These are phyloP conservation scores for Pedetes capensis DNA, from an alignment of 2,113 vertebrate genomes.

Conservation along the genomic window DNA sequence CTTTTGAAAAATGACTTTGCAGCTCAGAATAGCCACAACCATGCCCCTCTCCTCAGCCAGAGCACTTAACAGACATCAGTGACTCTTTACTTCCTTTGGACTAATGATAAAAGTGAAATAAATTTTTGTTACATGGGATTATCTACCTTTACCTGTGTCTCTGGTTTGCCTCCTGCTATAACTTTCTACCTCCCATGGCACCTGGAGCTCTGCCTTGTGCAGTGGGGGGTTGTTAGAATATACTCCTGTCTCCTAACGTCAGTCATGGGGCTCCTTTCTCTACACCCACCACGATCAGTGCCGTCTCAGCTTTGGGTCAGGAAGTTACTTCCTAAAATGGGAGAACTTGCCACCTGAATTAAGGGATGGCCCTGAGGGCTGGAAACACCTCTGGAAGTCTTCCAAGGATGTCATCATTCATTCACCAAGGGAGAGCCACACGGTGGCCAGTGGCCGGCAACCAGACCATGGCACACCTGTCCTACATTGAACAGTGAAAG, in stretches of 20 bases:
- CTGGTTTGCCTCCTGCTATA: background rate
- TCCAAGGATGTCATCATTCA: background rate
- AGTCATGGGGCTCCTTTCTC: background rate
- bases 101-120: background rate
- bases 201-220: background rate
- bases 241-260: background rate
- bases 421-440: background rate
- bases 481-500: background rate
- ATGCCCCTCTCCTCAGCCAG: background rate
- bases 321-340: background rate
- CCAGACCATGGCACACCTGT: background rate
- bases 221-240: background rate
- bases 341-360: background rate
- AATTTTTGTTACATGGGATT: background rate
- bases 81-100: slow-evolving; percentile 2
- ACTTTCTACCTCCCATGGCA: background rate
- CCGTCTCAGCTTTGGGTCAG: background rate
- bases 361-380: background rate
- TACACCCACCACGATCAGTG: background rate
- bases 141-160: background rate
- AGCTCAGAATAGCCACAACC: background rate
- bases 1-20: background rate
- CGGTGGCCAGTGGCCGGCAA: background rate
- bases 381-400: background rate
- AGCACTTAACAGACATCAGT: slow-evolving; percentile 3